These are phyloP conservation scores for Habroteleia sp. DNA, from an alignment of 2,888 invertebrate species.

Conservation along the genomic window DNA sequence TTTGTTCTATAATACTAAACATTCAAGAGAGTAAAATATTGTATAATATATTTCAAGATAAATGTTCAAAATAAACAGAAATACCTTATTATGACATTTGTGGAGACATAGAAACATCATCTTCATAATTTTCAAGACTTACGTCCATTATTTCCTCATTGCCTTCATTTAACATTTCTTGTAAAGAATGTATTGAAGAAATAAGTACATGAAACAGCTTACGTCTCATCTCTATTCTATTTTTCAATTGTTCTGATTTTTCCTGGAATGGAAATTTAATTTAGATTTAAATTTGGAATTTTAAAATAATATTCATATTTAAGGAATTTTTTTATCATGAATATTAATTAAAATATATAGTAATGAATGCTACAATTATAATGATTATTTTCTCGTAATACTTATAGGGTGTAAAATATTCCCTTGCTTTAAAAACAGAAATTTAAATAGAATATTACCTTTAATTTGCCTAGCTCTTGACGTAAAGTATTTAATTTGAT, in stretches of 20 bases:
- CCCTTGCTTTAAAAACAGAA: no score
- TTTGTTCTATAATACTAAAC: no score
- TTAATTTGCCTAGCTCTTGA: constrained; percentile 87
- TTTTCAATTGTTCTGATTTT: constrained; percentile 87
- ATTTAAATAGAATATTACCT: no score
- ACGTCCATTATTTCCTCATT: constrained; percentile 84
- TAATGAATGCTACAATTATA: neutral
- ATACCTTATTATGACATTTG: no score
- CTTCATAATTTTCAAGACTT: constrained; percentile 81
- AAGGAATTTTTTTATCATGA: no score
- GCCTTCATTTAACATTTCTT: constrained; percentile 89
- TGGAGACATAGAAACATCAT: constrained; percentile 70
- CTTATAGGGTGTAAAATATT: no score
- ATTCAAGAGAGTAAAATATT: no score
- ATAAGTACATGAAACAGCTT: constrained; percentile 93
- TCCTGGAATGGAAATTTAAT: constrained; percentile 79
- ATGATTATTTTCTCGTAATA: no score
- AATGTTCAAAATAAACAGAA: no score
- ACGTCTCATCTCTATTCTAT: constrained; percentile 89
- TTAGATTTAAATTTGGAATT: neutral
- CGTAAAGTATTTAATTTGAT: constrained; percentile 86
- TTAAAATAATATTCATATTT: no score
- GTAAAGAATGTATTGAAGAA: constrained; percentile 92
- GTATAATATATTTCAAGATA: no score
- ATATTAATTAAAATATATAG: no score